These are phyloP conservation scores for Channa maculata DNA, from an alignment of 2,113 vertebrate genomes.

Conservation along the genomic window DNA sequence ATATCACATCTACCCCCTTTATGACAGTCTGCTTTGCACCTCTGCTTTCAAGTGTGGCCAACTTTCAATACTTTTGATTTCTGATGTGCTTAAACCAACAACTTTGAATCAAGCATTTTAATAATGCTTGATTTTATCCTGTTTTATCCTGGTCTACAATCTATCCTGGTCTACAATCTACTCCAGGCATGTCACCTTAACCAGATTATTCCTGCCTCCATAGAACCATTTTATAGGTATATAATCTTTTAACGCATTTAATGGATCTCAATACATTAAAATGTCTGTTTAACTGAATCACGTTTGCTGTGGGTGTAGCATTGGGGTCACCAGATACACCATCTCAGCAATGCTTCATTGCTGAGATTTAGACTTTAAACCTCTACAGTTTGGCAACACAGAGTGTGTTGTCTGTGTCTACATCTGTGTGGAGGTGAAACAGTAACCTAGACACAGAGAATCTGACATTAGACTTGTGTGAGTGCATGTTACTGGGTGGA, in stretches of 20 bases:
- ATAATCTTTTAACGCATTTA: conserved; percentile 11
- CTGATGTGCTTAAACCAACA: neutral
- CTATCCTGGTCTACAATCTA: neutral
- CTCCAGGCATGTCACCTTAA: neutral
- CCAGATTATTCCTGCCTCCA: neutral
- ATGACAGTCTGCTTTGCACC: neutral
- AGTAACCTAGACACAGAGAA: conserved; percentile 5
- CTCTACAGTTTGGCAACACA: conserved; percentile 31
- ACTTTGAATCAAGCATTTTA: neutral
- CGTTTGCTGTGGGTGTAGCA: conserved; percentile 56
- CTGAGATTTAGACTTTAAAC: conserved; percentile 65
- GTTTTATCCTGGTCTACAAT: neutral
- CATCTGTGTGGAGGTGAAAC: conserved; percentile 18
- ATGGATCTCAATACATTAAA: conserved; percentile 44
- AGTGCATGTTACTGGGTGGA: conserved; percentile 47
- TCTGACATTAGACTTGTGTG: conserved; percentile 1
- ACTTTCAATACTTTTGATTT: neutral
- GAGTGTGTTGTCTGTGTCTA: neutral
- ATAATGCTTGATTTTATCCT: neutral
- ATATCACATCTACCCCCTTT: neutral
- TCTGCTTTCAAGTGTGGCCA: neutral
- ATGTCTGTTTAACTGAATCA: conserved; percentile 49
- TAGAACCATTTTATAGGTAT: conserved; percentile 9
- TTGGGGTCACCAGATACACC: conserved; percentile 71
- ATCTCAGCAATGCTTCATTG: conserved; percentile 62